These are phyloP conservation scores for Tamandua tetradactyla DNA, from an alignment of 2,797 vertebrate genomes.

Conservation along the genomic window DNA sequence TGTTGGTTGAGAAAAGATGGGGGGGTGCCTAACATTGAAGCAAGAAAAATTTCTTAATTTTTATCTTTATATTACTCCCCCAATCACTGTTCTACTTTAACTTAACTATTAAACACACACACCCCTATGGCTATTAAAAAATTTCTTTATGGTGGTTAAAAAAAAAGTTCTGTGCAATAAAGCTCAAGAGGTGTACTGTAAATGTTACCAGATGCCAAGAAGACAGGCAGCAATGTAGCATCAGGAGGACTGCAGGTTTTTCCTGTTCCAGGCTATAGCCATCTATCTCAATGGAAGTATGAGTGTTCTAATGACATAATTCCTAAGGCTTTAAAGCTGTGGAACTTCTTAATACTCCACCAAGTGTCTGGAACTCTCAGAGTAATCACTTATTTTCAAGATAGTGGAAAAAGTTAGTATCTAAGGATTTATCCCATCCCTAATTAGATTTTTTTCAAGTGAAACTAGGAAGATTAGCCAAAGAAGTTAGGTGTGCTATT, in stretches of 20 bases:
- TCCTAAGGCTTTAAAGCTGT: background rate
- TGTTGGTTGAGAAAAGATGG: background rate
- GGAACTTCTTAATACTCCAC: background rate
- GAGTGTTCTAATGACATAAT: background rate
- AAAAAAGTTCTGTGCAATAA: background rate
- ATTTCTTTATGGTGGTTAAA: background rate
- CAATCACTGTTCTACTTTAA: constrained; percentile 3
- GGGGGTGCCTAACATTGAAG: background rate
- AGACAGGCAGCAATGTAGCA: background rate
- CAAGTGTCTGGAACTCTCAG: background rate
- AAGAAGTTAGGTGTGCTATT: background rate
- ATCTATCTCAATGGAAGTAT: background rate
- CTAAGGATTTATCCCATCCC: background rate
- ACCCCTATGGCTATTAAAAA: background rate
- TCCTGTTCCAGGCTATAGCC: background rate
- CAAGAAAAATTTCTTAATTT: background rate
- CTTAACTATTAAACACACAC: background rate
- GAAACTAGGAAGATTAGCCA: constrained; percentile 22
- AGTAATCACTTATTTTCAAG: constrained; percentile 25
- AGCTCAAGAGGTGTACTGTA: background rate
- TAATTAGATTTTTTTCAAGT: background rate
- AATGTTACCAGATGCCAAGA: background rate
- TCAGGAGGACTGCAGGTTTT: background rate
- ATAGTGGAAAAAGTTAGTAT: background rate
- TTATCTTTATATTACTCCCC: constrained; percentile 29